These are phyloP conservation scores for Dipus sagitta DNA, from an alignment of 2,797 vertebrate genomes.

Conservation along the genomic window DNA sequence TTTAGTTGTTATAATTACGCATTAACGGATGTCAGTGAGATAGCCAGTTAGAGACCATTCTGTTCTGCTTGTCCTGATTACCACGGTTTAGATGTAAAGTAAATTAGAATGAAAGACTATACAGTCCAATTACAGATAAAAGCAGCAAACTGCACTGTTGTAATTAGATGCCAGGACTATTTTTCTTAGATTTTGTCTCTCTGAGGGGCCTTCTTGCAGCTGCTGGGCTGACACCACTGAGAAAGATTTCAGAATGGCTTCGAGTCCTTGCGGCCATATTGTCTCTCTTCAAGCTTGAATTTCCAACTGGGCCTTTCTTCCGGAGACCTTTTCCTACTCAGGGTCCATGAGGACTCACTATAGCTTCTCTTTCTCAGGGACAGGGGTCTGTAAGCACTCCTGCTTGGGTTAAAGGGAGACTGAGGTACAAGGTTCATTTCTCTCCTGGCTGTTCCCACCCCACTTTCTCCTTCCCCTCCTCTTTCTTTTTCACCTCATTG, in stretches of 20 bases:
- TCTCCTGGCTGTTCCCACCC: not conserved
- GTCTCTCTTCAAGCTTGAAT: conserved; percentile 66
- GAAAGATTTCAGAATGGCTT: conserved; percentile 83
- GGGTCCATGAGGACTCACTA: not conserved
- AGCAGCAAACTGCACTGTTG: conserved; percentile 97
- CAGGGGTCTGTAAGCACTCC: not conserved
- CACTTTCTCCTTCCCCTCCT: not conserved
- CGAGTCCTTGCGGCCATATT: conserved; percentile 76
- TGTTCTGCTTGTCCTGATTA: conserved; percentile 99
- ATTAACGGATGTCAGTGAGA: conserved; percentile 99
- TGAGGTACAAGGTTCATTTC: not conserved
- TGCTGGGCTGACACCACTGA: conserved; percentile 90
- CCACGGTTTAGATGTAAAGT: conserved; percentile 99
- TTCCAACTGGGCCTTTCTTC: not conserved
- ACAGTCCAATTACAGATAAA: conserved; percentile 99
- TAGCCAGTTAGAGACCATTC: conserved; percentile 99
- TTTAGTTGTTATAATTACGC: conserved; percentile 99
- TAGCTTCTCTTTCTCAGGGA: not conserved
- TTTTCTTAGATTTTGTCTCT: conserved; percentile 96
- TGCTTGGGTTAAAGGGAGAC: not conserved
- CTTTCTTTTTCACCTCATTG: not conserved
- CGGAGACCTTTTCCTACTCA: not conserved
- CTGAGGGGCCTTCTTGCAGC: conserved; percentile 94
- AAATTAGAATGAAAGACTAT: conserved; percentile 99
- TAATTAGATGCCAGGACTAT: conserved; percentile 99